phyloP scores from a whole-genome alignment of 2,113 vertebrate species.

The Phrynosoma blainvillii region DNA sequence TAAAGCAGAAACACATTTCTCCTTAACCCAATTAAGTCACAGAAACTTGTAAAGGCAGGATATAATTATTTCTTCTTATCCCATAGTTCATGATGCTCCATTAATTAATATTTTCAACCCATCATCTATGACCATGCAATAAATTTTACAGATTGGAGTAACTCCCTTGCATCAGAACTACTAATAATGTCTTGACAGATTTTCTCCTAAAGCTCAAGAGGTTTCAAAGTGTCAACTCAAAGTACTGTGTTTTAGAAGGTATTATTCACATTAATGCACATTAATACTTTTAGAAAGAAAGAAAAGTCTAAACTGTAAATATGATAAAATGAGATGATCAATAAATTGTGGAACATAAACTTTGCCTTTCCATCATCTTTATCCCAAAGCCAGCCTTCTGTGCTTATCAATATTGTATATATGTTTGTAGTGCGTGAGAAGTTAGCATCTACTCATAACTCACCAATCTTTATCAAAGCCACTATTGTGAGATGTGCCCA shows the following conservation, averaged over 20 bases:
- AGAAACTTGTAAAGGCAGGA: slow-evolving; percentile 33
- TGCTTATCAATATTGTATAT: no score
- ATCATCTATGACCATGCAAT: slow-evolving; percentile 45
- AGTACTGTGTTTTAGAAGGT: background rate
- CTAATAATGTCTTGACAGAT: slow-evolving; percentile 25
- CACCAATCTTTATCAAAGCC: background rate
- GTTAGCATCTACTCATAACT: no score
- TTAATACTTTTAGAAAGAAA: background rate
- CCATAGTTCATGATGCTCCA: slow-evolving; percentile 46
- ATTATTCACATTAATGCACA: background rate
- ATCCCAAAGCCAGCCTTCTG: background rate
- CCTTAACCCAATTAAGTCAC: slow-evolving; percentile 40
- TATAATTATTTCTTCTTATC: slow-evolving; percentile 58
- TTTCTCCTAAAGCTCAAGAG: slow-evolving; percentile 42
- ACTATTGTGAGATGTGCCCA: background rate
- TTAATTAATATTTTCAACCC: slow-evolving; percentile 64
- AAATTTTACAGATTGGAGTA: slow-evolving; percentile 63
- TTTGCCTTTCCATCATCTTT: background rate
- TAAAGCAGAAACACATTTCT: slow-evolving; percentile 47
- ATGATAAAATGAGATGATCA: no score
- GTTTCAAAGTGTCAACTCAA: slow-evolving; percentile 23
- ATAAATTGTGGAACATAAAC: background rate
- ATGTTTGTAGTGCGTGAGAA: background rate
- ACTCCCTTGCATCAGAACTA: slow-evolving; percentile 55
- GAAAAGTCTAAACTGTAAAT: background rate